Evolutionary conservation across 2,888 invertebrate genomes (phyloP), one percentile per base, ranked within the genome.

Genomic region (Pogonocherus hispidulus): DNA sequence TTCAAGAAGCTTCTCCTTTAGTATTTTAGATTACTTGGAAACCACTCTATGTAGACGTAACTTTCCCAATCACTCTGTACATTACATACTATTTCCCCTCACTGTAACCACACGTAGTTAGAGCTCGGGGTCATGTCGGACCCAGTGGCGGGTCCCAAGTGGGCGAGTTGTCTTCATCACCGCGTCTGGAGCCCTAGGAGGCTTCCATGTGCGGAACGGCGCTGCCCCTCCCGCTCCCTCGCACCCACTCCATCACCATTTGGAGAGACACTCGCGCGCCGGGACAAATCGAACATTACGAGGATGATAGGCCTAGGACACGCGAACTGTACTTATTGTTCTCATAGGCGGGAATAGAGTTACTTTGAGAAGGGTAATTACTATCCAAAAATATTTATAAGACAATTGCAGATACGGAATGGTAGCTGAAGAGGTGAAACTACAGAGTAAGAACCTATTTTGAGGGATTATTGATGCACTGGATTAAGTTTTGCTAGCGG

Each of bases 131-230:
- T 64, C 64, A 41, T 64, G 66, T 59, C 41, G 52, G 59, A 72
- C 75, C 69, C 67, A 72, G 76, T 73, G 76, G 54, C 65, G 54
- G 27, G 80, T 84, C 84, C 83, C 84, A 78, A 71, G 83, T 79
- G 83, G 77, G 83, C 79, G 81, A 84, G 83, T 83, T 80, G 83
- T 84, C 84, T 84, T 84, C 83, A 83, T 84, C 84, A 84, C 80
- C 76, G 77, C 79, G 82, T 82, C 82, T 82, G 81, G 80, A 55
- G 49, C 54, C 52, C 35, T 49, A 49, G 78, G 78, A 78, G 77
- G 72, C 75, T 62, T 64, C 54, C 64, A 37, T 64, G 68, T 55
- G 35, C 64, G 44, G 22, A 59, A 47, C 47, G 55, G 41, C 57
- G 27, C 59, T 44, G 37, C 22, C 44, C 27, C 60, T 19, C 71